These are phyloP conservation scores for Tribolium castaneum DNA, from an alignment of 1,140 invertebrate genomes.

Conservation along the genomic window DNA sequence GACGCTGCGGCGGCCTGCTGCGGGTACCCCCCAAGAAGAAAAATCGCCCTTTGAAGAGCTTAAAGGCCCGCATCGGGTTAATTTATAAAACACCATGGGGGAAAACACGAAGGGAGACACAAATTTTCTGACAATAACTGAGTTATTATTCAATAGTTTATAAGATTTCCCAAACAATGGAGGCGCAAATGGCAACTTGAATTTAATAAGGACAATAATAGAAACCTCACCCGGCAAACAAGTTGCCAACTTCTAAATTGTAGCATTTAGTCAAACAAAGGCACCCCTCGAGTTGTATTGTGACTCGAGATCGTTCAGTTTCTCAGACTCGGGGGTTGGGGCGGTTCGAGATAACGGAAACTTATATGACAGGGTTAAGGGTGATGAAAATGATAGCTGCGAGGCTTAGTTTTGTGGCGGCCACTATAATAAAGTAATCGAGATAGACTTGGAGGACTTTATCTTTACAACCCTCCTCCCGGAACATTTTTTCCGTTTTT, in stretches of 20 bases:
- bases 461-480: constrained; percentile 24
- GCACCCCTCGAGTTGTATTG: constrained; percentile 60
- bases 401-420: constrained; percentile 61
- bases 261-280: constrained; percentile 64
- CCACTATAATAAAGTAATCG: constrained; percentile 60
- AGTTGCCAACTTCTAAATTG: constrained; percentile 64
- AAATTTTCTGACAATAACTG: constrained; percentile 45
- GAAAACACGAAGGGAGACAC: not conserved
- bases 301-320: constrained; percentile 51
- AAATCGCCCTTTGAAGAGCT: constrained; percentile 39
- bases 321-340: constrained; percentile 17
- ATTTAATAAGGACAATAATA: constrained; percentile 62
- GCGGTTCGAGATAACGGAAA: constrained; percentile 61
- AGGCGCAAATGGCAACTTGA: constrained; percentile 62
- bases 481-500: not conserved
- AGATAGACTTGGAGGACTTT: constrained; percentile 54
- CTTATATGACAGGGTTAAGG: constrained; percentile 66
- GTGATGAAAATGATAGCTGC: constrained; percentile 64
- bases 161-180: constrained; percentile 59
- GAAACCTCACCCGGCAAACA: constrained; percentile 62
- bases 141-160: constrained; percentile 59
- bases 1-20: constrained; percentile 30
- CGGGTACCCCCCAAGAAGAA: constrained; percentile 38
- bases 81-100: constrained; percentile 28
- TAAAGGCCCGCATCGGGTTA: constrained; percentile 38